These are phyloP conservation scores for Drosophila paulistorum DNA, from an alignment of 1,140 invertebrate species.

Conservation along the genomic window DNA sequence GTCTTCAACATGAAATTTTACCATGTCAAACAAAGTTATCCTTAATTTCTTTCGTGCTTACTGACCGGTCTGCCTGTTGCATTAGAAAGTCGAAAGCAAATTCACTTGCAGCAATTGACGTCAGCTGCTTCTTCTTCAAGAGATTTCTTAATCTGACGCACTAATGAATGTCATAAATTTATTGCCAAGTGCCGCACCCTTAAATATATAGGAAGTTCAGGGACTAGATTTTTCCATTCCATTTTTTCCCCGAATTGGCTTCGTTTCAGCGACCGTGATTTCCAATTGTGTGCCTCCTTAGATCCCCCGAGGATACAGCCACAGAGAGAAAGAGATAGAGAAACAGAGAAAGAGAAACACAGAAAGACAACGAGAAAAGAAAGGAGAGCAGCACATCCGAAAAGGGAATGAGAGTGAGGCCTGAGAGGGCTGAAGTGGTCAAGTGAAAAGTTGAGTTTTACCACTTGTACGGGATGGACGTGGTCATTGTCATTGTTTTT, in stretches of 20 bases:
- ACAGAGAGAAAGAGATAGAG: not conserved
- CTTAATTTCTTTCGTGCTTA: not conserved
- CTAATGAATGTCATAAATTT: conserved; percentile 83
- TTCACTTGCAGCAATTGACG: conserved; percentile 34
- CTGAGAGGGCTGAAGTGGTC: conserved; percentile 64
- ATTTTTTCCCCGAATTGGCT: conserved; percentile 59
- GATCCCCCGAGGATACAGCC: conserved; percentile 33
- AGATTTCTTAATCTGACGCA: conserved; percentile 81
- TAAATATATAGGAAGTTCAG: not conserved
- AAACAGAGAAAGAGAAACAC: not conserved
- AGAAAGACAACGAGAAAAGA: conserved; percentile 21
- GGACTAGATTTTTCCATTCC: conserved; percentile 14
- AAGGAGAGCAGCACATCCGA: conserved; percentile 2
- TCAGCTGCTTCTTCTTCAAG: conserved; percentile 69
- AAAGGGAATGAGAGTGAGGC: not conserved
- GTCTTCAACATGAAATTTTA: conserved; percentile 10
- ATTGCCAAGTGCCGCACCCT: conserved; percentile 58
- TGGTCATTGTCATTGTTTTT: conserved; percentile 43
- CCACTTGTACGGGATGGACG: conserved; percentile 56
- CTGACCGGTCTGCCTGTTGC: conserved; percentile 22
- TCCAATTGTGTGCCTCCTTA: conserved; percentile 52
- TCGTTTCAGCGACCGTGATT: conserved; percentile 60
- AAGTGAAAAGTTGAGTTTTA: conserved; percentile 77
- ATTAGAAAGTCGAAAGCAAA: not conserved
- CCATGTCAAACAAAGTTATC: conserved; percentile 1